A percentile compares a stretch with the other conserved stretches of the same genome.
Evolutionary conservation across 2,888 invertebrate genomes (phyloP).

Genomic region (Megamerina dolium): DNA sequence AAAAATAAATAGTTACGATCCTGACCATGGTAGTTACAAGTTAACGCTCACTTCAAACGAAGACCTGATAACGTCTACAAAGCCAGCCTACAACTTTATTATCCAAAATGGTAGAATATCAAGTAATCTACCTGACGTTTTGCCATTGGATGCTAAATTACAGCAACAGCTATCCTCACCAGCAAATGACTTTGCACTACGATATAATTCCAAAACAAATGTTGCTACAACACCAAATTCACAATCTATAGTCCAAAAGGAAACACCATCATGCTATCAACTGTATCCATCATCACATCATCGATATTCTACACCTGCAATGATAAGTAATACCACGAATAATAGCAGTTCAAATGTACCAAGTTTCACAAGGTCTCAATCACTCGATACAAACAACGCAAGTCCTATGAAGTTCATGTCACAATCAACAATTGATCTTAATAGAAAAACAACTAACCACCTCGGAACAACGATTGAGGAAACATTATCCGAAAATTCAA

Average conservation of each 20-base stretch:
- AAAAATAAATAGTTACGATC: conserved; percentile 56
- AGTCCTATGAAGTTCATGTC: conserved; percentile 42
- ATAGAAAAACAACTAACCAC: conserved; percentile 45
- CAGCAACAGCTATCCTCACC: conserved; percentile 34
- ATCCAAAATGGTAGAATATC: conserved; percentile 37
- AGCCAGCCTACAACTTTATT: conserved; percentile 30
- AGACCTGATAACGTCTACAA: conserved; percentile 39
- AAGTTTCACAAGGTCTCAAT: conserved; percentile 43
- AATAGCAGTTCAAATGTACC: conserved; percentile 21
- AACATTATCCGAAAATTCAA: conserved; percentile 7
- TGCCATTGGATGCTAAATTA: conserved; percentile 54
- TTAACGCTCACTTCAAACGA: conserved; percentile 66
- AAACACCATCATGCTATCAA: conserved; percentile 25
- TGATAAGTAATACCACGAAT: conserved; percentile 22
- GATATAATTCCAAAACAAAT: conserved; percentile 45
- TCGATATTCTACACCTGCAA: conserved; percentile 39
- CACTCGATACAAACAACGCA: conserved; percentile 36
- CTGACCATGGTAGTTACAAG: conserved; percentile 69
- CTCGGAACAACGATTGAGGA: conserved; percentile 45
- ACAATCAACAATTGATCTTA: conserved; percentile 46
- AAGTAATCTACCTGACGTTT: conserved; percentile 54
- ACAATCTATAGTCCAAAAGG: conserved; percentile 14
- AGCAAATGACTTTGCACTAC: conserved; percentile 31
- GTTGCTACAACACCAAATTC: conserved; percentile 29
- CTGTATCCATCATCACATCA: conserved; percentile 29